Conservation (phyloP, 1,140 invertebrate species). For the Penaeus indicus region DNA sequence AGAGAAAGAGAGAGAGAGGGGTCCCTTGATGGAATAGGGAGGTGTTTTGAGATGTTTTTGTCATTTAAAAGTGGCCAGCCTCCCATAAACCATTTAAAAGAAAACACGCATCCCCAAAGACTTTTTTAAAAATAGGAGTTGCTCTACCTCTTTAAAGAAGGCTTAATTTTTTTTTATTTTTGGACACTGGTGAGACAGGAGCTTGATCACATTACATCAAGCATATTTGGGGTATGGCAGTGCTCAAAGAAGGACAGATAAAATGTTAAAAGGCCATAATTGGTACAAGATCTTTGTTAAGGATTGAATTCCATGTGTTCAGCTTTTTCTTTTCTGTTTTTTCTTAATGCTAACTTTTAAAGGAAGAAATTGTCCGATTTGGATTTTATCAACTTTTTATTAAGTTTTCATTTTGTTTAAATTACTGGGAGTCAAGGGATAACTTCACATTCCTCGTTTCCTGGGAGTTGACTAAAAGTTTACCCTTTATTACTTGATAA, state of each 20-base stretch:
- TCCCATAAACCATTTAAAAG: neutral
- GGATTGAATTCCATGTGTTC: too few species aligned
- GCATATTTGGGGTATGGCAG: constrained; percentile 3
- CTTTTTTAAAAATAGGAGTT: constrained; percentile 1
- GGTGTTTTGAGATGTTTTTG: constrained; percentile 3
- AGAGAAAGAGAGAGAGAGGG: neutral
- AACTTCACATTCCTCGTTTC: constrained; percentile 40
- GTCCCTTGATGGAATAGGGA: constrained; percentile 12
- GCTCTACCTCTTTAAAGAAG: constrained; percentile 21
- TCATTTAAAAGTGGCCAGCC: constrained; percentile 27
- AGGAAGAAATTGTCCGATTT: constrained; percentile 25
- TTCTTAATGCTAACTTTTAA: neutral
- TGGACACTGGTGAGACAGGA: neutral
- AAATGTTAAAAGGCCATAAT: neutral
- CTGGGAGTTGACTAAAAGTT: constrained; percentile 47
- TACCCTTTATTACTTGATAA: constrained; percentile 51
- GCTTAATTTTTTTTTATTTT: constrained; percentile 6
- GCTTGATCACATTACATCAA: constrained; percentile 12
- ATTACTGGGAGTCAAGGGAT: constrained; percentile 10
- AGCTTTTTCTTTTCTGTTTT: too few species aligned
- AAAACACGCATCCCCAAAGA: constrained; percentile 19
- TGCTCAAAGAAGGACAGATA: constrained; percentile 5
- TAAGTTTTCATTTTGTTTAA: constrained; percentile 35
- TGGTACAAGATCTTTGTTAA: too few species aligned
- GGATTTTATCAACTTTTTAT: constrained; percentile 48